Conservation (phyloP, 2,113 vertebrate genomes). For the human region GRCh38 chr5:155597001-155597500, state of each 20-base stretch:
- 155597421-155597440: constrained; percentile 83
- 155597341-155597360: constrained; percentile 78
- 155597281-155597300: constrained; percentile 83
- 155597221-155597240: constrained; percentile 69
- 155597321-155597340: constrained; percentile 82
- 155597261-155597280: constrained; percentile 80
- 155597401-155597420: constrained; percentile 81
- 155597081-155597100: constrained; percentile 80
- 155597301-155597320: constrained; percentile 76
- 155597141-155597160: constrained; percentile 70
- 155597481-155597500: constrained; percentile 53
- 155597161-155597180: constrained; percentile 68
- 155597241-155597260: constrained; percentile 75
- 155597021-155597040: constrained; percentile 48
- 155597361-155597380: constrained; percentile 85
- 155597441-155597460: constrained; percentile 77
- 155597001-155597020: constrained; percentile 52
- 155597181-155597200: constrained; percentile 67
- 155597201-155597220: constrained; percentile 57
- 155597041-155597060: constrained; percentile 71
- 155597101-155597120: constrained; percentile 80
- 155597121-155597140: constrained; percentile 70
- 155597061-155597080: constrained; percentile 72
- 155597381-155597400: constrained; percentile 79
- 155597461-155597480: neutral